These are phyloP conservation scores for Epinephelus awoara DNA, from an alignment of 2,797 vertebrate species.

Conservation along the genomic window DNA sequence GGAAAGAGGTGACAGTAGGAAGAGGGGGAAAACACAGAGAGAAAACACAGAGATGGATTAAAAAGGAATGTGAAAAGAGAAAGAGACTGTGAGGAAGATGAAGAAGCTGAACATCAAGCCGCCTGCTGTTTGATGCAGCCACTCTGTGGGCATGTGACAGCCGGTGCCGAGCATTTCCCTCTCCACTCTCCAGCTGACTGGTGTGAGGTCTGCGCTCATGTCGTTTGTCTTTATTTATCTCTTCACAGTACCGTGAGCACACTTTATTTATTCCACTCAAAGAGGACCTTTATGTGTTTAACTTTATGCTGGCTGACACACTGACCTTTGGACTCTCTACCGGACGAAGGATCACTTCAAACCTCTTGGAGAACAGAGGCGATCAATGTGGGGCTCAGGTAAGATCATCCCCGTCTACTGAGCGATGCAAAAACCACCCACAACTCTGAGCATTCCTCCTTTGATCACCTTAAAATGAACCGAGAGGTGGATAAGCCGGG, in stretches of 20 bases:
- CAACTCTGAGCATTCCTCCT: slow-evolving; percentile 49
- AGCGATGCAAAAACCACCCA: slow-evolving; percentile 32
- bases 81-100: slow-evolving; percentile 42
- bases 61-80: slow-evolving; percentile 38
- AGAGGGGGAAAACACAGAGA: slow-evolving; percentile 23
- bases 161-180: slow-evolving; percentile 43
- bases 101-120: slow-evolving; percentile 53
- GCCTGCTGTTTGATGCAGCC: slow-evolving; percentile 67
- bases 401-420: slow-evolving; percentile 57
- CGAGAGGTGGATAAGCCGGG: slow-evolving; percentile 38
- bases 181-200: slow-evolving; percentile 52
- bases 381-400: slow-evolving; percentile 83
- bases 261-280: slow-evolving; percentile 20
- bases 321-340: slow-evolving; percentile 52
- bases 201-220: slow-evolving; percentile 40
- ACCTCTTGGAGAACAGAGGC: slow-evolving; percentile 46
- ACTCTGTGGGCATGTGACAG: slow-evolving; percentile 57
- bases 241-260: slow-evolving; percentile 36
- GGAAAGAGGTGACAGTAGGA: slow-evolving; percentile 48
- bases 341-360: slow-evolving; percentile 42
- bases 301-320: slow-evolving; percentile 57
- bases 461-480: slow-evolving; percentile 70
- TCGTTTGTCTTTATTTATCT: slow-evolving; percentile 49
- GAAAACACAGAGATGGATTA: slow-evolving; percentile 23
- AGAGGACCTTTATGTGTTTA: slow-evolving; percentile 19